Base-by-base conservation (phyloP, 2,888 invertebrate genomes). In the Tetragonula carbonaria region DNA sequence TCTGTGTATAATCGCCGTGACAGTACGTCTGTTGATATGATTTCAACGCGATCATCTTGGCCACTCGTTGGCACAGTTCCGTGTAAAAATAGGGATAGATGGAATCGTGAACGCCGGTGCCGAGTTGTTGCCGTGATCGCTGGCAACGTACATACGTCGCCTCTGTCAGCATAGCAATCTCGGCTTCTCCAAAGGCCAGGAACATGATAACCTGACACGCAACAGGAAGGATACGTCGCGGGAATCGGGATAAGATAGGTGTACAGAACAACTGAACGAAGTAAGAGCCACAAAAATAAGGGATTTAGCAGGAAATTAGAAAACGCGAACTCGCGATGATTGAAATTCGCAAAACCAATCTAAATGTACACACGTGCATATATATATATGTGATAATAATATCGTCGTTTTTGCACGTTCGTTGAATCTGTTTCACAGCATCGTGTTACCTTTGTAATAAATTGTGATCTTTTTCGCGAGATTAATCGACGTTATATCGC, bases 121-220 rank as follows among this genome's bases (percentile, higher is more conserved):
- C 57, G 57, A 71, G 59, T 72, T 62, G 74, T n/a, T 77, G 62
- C 67, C 67, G 77, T 77, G 67, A 77, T 77, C 72, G 67, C 67
- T 68, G 71, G 50, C n/a, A 74, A 81, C 75, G 74, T 74, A 62
- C 57, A 16, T 53, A 62, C 66, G 50, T 63, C 21, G 84, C 78
- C 70, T 80, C 84, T 85, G 84, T 84, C 80, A 80, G 84, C 80
- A 59, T 63, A 68, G 85, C 77, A 80, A 85, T 84, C 85, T 84
- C 51, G 70, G 76, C 74, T 80, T 80, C 77, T 80, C 80, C 57
- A 84, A 84, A 84, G 63, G 38, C 76, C 51, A 74, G 77, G 74
- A 80, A 80, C 80, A 84, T 74, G 85, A 85, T 84, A 84, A 84
- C 76, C 85, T 78, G 85, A 84, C 85, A 85, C 83, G 84, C 84